Evolutionary conservation across 2,113 vertebrate species (phyloP).

Genomic region (Dascyllus trimaculatus): DNA sequence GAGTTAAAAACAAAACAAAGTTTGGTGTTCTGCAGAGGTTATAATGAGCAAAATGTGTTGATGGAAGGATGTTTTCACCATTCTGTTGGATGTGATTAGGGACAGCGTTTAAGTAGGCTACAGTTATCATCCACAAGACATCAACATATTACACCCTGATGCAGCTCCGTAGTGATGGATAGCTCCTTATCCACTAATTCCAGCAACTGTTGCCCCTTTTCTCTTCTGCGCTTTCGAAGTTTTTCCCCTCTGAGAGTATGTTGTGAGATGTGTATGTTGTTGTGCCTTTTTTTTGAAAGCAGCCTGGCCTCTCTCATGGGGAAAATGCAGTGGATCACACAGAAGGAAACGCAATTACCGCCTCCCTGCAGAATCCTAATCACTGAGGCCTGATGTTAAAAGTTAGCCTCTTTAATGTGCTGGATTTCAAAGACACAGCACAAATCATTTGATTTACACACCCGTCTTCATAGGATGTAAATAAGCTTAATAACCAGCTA

Average conservation of each 20-base stretch:
- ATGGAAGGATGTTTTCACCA: neutral
- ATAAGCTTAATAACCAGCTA: slow-evolving; percentile 78
- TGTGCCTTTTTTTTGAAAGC: slow-evolving; percentile 60
- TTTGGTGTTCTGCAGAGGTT: neutral
- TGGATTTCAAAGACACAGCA: slow-evolving; percentile 80
- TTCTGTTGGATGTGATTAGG: neutral
- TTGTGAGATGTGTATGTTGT: slow-evolving; percentile 45
- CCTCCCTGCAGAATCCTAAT: slow-evolving; percentile 77
- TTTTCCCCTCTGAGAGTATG: slow-evolving; percentile 40
- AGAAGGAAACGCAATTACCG: slow-evolving; percentile 76
- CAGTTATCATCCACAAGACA: neutral
- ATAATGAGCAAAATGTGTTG: neutral
- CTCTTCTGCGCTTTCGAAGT: slow-evolving; percentile 11
- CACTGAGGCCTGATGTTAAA: slow-evolving; percentile 72
- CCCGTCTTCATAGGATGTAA: slow-evolving; percentile 72
- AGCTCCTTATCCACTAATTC: slow-evolving; percentile 34
- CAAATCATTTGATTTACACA: slow-evolving; percentile 74
- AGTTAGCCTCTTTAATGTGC: slow-evolving; percentile 74
- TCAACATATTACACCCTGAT: neutral
- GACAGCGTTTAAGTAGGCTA: neutral
- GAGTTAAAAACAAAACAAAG: neutral
- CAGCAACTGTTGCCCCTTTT: slow-evolving; percentile 1
- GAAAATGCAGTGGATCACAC: slow-evolving; percentile 60
- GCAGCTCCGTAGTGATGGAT: slow-evolving; percentile 16
- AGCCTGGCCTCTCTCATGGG: slow-evolving; percentile 50